These are phyloP conservation scores for Paradisaea rubra DNA, from an alignment of 2,113 vertebrate species.

Conservation along the genomic window DNA sequence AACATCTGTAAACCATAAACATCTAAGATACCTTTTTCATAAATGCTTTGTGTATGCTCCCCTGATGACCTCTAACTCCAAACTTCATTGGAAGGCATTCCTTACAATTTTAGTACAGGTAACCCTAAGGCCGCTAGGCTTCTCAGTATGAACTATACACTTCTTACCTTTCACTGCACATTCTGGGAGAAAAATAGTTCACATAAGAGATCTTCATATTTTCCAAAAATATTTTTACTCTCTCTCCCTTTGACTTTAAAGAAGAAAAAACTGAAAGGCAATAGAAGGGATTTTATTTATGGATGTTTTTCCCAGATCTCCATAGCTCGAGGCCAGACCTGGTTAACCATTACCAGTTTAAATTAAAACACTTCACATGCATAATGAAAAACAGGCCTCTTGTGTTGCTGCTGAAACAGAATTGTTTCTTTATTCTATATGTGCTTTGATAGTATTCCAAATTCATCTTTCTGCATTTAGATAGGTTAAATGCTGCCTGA, in stretches of 20 bases:
- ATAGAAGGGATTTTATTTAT: neutral
- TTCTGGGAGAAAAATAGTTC: neutral
- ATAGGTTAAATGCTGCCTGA: neutral
- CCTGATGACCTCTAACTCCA: neutral
- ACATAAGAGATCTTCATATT: neutral
- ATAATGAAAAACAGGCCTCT: constrained; percentile 16
- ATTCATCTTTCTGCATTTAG: constrained; percentile 2
- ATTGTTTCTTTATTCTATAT: neutral
- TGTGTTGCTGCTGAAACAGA: neutral
- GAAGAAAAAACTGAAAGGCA: neutral
- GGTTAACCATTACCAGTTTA: constrained; percentile 35
- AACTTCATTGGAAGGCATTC: neutral
- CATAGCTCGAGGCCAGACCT: neutral
- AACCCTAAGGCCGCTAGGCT: neutral
- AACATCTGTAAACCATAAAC: neutral
- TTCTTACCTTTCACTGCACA: neutral
- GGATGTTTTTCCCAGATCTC: neutral
- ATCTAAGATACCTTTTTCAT: neutral
- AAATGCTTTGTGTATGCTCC: neutral
- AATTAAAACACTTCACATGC: constrained; percentile 30
- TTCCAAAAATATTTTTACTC: neutral
- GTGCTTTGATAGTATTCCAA: constrained; percentile 39
- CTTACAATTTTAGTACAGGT: neutral
- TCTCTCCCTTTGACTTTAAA: neutral
- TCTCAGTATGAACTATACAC: neutral